These are phyloP conservation scores for Zoanthus gigantus DNA, from an alignment of 92 coral and sea anemone genomes.

Conservation along the genomic window DNA sequence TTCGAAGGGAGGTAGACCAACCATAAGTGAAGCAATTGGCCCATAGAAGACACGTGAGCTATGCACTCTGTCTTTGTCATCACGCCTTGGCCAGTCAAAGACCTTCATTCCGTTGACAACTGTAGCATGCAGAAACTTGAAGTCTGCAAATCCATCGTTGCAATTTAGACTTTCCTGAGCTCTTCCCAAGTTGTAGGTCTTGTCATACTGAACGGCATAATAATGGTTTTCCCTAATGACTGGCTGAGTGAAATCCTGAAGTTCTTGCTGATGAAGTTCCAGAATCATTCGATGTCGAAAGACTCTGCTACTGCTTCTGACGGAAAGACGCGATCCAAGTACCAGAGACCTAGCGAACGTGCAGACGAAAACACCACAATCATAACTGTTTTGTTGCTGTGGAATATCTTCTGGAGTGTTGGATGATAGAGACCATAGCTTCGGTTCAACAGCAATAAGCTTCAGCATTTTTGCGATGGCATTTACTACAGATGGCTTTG, in stretches of 20 bases:
- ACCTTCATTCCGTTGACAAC: constrained; percentile 1
- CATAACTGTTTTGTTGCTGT: constrained; percentile 55
- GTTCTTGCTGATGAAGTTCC: constrained; percentile 14
- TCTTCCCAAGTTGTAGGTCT: constrained; percentile 6
- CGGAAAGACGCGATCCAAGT: background rate
- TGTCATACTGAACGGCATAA: constrained; percentile 10
- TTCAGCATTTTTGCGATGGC: constrained; percentile 49
- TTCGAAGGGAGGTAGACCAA: background rate
- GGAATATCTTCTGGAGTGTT: constrained; percentile 60
- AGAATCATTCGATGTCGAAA: background rate
- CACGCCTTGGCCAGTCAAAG: background rate
- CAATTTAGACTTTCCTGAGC: constrained; percentile 4
- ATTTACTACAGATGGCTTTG: constrained; percentile 54
- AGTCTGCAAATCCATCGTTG: constrained; percentile 7
- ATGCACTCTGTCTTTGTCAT: background rate
- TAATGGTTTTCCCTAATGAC: background rate
- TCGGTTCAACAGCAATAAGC: constrained; percentile 14
- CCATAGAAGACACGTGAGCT: constrained; percentile 23
- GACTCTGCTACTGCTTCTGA: background rate
- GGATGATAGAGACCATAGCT: constrained; percentile 31
- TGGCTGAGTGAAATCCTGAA: constrained; percentile 8
- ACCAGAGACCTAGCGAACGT: background rate
- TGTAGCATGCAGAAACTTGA: constrained; percentile 31
- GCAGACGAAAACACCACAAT: constrained; percentile 38
- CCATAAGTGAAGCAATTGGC: constrained; percentile 1